Conservation (phyloP, 2,797 vertebrate genomes). For the Anguilla obscura region DNA sequence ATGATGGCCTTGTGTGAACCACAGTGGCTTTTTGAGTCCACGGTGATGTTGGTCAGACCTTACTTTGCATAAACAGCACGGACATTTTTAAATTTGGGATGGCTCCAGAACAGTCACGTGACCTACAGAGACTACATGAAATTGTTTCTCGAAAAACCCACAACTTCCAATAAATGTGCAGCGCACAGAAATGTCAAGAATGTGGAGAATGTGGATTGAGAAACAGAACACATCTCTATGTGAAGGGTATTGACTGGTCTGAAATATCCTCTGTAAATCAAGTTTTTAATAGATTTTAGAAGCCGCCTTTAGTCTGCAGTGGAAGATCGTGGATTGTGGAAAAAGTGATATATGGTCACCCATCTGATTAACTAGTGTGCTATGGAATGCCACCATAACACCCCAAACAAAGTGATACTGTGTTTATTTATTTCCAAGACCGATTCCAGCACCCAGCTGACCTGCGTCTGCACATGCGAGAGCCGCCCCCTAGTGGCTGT, state of each 20-base stretch:
- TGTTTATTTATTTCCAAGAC: conserved; percentile 15
- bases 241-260: neutral
- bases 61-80: conserved; percentile 40
- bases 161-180: conserved; percentile 4
- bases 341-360: conserved; percentile 30
- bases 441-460: neutral
- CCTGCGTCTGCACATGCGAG: neutral
- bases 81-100: neutral
- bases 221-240: conserved; percentile 22
- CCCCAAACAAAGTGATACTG: conserved; percentile 23
- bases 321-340: neutral
- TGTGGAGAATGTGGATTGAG: conserved; percentile 29
- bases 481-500: conserved; percentile 33
- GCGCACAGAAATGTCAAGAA: conserved; percentile 25
- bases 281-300: conserved; percentile 14
- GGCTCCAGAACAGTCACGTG: neutral
- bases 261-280: neutral
- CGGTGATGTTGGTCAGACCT: conserved; percentile 52
- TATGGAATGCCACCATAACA: neutral
- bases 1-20: conserved; percentile 47
- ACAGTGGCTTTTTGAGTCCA: conserved; percentile 43
- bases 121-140: neutral
- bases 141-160: neutral
- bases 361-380: conserved; percentile 12
- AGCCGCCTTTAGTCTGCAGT: neutral